Evolutionary conservation across 2,888 invertebrate genomes (phyloP), one percentile per base, ranked within the genome.

Genomic region (Drosophila monieri): DNA sequence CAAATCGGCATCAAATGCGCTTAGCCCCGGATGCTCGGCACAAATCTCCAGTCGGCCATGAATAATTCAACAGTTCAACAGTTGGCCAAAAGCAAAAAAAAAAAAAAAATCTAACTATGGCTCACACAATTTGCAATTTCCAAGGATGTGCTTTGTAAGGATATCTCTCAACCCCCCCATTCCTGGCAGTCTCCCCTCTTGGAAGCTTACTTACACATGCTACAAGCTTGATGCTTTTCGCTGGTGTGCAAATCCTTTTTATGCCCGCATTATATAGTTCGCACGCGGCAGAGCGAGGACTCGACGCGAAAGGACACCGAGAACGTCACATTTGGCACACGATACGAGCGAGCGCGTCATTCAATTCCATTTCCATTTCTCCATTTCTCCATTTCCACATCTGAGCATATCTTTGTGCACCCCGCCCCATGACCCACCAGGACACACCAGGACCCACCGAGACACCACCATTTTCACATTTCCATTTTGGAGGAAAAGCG

Each of bases 171-270:
- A 2, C 14, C 47, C 6, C 18, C 12, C 2, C n/a, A n/a, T n/a
- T n/a, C n/a, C n/a, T 18, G 18, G 18, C n/a, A 18, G 18, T 21
- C 27, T 4, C 1, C n/a, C 6, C 2, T 9, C 55, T 9, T 18
- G 12, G n/a, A n/a, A 39, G 43, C 49, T 53, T 30, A 48, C 53
- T 43, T 41, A 30, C 32, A 57, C 39, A 54, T 41, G 49, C 25
- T 39, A 14, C 15, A 6, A 6, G 21, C 27, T n/a, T n/a, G n/a
- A n/a, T n/a, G n/a, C n/a, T n/a, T n/a, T 35, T 5, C 44, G 46
- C n/a, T 27, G 14, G 39, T 39, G 68, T 48, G 73, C 85, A 90
- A 90, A 90, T 90, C 90, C 90, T 90, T 90, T 90, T 90, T 90
- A 90, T 89, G 87, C 64, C 80, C 88, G 74, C 85, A 84, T 89